Evolutionary conservation across 1,140 invertebrate genomes (phyloP), one percentile per base, ranked within the genome.

Genomic region (Zaprionus kolodkinae): DNA sequence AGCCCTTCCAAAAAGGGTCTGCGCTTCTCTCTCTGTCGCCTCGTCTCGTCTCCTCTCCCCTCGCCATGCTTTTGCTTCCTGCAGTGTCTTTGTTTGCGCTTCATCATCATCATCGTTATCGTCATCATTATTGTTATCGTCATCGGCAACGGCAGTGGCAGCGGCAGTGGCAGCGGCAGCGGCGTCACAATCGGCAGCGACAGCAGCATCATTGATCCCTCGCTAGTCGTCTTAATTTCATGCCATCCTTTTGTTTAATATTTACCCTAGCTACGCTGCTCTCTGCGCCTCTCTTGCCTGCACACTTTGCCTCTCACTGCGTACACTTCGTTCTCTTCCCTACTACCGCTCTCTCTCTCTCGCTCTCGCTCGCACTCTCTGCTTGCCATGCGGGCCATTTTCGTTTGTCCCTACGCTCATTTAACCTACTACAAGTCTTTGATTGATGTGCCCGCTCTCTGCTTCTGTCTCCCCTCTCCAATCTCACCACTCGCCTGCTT

Each of bases 151-250:
- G 27, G 27, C 21, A 21, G 21, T 21, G 21, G 21, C 21, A 2
- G 21, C 2, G 21, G 21, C 21, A 21, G 21, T 2, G 21, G 21
- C 21, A 21, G 21, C 21, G 21, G 21, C 21, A 21, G 21, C 21
- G 21, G 21, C 21, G 2, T 21, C 21, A 21, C 21, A 21, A 21
- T 21, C 21, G 21, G 21, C 27, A 30, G 6, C 27, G 27, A 6
- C 27, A 30, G 30, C 55, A 17, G 25, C 59, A 64, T 59, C 75
- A 85, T 81, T 85, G 82, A 86, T 87, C 82, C 82, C 70, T 80
- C 55, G 68, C 73, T 63, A 55, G 68, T 75, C 81, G 77, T 86
- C 82, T 81, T 86, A 81, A 86, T 86, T 86, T 86, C 82, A 87
- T 75, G 76, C 25, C 62, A 59, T 72, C 71, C 78, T 54, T 81